Evolutionary conservation across 2,888 invertebrate species (phyloP), one percentile per base, ranked within the genome.

Genomic region (Oligia fasciuncula): DNA sequence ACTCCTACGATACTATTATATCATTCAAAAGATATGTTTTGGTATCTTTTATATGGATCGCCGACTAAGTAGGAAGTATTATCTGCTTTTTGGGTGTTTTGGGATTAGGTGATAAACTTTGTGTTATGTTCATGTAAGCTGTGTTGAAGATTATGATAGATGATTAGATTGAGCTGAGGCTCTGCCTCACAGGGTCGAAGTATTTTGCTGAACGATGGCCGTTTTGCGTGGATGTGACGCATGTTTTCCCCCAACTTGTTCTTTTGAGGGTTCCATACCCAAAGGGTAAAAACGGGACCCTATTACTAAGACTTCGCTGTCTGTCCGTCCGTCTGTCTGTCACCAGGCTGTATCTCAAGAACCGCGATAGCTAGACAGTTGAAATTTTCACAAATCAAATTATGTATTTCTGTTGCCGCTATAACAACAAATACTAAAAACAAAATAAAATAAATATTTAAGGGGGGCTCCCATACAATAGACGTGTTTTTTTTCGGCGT

Each of bases 1-100:
- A 77, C 85, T 87, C 84, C 84, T 85, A 87, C 85, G 81, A 73
- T 81, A 76, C 81, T 75, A 86, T 85, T 86, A 84, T 85, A 84
- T 85, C 75, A 73, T 76, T 68, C 69, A 29, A 73, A 84, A 77
- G 69, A 76, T 86, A 69, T 75, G 75, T 72, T 78, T 75, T 66
- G 17, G 13, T 84, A 79, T 85, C 70, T 80, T 83, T 73, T 72
- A 66, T 49, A 54, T 70, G 40, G 72, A 79, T 83, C 73, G 43
- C 63, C 19, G 40, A 69, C 60, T 68, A 69, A 29, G 17, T 23
- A 43, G 3, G 23, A 73, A 35, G 49, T 46, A 71, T 66, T 5
- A 46, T 19, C 13, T 0, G 13, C 0, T 40, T 14, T 65, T 78
- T 66, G n/a, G 54, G 49, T 77, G 49, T 51, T 69, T n/a, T 65